Conservation (phyloP, 2,113 vertebrate species). For the Psephotus haematonotus region DNA sequence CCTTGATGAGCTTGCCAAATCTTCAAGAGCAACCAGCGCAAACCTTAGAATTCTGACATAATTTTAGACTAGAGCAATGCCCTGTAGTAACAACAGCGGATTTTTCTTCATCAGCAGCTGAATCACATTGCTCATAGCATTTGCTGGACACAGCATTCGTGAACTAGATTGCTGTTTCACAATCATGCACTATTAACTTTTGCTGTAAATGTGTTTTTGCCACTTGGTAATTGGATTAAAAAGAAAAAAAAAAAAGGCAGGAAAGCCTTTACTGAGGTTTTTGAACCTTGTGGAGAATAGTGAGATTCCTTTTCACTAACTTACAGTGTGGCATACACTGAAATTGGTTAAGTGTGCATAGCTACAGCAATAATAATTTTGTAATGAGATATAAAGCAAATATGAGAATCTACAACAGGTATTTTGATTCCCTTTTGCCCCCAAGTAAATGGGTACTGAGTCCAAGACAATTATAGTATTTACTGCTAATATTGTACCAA, state of each 20-base stretch:
- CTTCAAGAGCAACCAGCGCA: neutral
- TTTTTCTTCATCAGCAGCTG: conserved; percentile 50
- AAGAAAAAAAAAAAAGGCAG: neutral
- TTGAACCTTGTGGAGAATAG: neutral
- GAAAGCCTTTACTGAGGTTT: conserved; percentile 9
- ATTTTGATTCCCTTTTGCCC: neutral
- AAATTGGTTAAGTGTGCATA: neutral
- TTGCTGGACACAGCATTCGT: conserved; percentile 16
- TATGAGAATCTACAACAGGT: neutral
- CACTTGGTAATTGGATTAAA: conserved; percentile 15
- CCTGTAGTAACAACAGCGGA: neutral
- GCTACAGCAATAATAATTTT: neutral
- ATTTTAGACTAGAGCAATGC: neutral
- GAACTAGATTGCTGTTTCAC: neutral
- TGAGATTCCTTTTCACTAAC: neutral
- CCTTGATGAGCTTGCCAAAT: neutral
- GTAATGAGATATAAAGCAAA: neutral
- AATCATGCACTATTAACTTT: conserved; percentile 49
- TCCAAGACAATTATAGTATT: neutral
- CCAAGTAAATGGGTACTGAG: neutral
- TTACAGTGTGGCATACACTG: neutral
- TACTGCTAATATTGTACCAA: neutral
- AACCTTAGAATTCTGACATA: neutral
- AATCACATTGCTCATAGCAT: conserved; percentile 1
- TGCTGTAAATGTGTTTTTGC: conserved; percentile 7